Evolutionary conservation across 2,797 vertebrate genomes (phyloP), one percentile per base, ranked within the genome.

Genomic region (Macroramphosus scolopax): DNA sequence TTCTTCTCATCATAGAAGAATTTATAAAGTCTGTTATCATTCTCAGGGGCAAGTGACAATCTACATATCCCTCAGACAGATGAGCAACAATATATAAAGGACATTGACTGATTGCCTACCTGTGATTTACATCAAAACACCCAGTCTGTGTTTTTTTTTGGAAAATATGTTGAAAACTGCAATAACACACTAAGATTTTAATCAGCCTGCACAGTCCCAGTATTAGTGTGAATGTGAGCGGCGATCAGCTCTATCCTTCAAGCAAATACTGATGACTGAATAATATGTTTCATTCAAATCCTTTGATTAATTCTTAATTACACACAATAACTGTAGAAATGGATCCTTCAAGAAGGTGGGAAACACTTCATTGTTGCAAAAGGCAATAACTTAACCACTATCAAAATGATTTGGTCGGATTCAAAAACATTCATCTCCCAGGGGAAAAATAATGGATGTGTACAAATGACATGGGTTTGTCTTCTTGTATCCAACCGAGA

Each of bases 321-420:
- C 16, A 49, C 44, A 55, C n/a, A n/a, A n/a, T n/a, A 12, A 59
- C 8, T 25, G 16, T 42, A 40, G 37, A 38, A 34, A 53, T 42
- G 39, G 26, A 59, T 68, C 40, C 32, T 72, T 61, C 51, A 75
- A 13, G 8, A 45, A 18, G 29, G 11, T 22, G 1, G n/a, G 9
- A 10, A 32, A 34, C 31, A 5, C 20, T 22, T 6, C 20, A 22
- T 22, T 22, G 20, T 22, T 22, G 5, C 2, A 42, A 73, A 69
- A 58, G 18, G 17, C 52, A 77, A 66, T 75, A 80, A 77, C 44
- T 74, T 70, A 46, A 18, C 6, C 36, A 14, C 18, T 49, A 58
- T 63, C 24, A 68, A 72, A 74, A 65, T 59, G 31, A 48, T 51
- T 65, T 65, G 38, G 30, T 31, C 37, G 59, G 26, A 54, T 52